Conservation (phyloP, 2,797 vertebrate species). For the Paguma larvata region DNA sequence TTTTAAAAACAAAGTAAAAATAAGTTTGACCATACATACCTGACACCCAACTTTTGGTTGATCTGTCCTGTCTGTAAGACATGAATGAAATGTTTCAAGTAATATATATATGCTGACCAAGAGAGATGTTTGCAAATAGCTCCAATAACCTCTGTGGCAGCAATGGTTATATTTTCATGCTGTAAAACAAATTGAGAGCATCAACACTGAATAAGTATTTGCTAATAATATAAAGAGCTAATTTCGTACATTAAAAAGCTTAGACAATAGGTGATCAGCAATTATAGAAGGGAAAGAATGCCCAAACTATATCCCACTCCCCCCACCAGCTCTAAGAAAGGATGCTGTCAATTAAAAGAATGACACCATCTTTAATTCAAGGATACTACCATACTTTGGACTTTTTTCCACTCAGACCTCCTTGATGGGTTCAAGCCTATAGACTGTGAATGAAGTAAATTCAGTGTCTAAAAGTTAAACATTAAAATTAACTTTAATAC, state of each 20-base stretch:
- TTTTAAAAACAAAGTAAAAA: slow-evolving; percentile 46
- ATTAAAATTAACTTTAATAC: neutral
- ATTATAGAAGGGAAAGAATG: neutral
- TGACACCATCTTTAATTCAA: neutral
- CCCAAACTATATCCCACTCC: neutral
- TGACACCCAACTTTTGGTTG: slow-evolving; percentile 95
- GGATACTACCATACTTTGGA: neutral
- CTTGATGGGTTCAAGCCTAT: neutral
- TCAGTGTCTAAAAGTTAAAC: neutral
- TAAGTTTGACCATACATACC: slow-evolving; percentile 89
- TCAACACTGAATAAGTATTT: neutral
- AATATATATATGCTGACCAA: slow-evolving; percentile 97
- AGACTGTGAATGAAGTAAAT: neutral
- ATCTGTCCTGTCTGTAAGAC: slow-evolving; percentile 93
- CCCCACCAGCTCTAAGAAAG: neutral
- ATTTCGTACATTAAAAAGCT: neutral
- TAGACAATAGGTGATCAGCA: neutral
- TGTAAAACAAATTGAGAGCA: slow-evolving; percentile 84
- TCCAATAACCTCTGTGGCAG: slow-evolving; percentile 95
- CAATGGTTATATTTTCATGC: slow-evolving; percentile 95
- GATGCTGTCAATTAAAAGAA: neutral
- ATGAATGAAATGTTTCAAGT: slow-evolving; percentile 96
- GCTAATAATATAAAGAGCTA: neutral
- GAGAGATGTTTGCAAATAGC: slow-evolving; percentile 94
- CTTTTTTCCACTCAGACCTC: neutral